phyloP scores from a whole-genome alignment of 1,140 invertebrate species.

The Polypedilum vanderplanki region DNA sequence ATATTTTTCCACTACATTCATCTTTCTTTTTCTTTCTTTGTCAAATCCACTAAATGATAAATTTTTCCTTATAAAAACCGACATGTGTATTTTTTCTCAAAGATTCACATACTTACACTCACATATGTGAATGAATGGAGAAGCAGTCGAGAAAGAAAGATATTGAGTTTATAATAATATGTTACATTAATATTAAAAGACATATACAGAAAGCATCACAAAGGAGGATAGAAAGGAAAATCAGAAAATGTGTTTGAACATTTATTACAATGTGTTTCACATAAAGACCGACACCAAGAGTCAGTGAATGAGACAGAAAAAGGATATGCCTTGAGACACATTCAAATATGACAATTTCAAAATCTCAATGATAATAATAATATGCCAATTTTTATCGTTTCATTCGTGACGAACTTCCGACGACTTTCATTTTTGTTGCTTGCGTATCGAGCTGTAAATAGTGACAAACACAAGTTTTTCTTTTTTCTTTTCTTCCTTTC shows the following conservation, averaged over 20 bases:
- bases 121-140: background rate
- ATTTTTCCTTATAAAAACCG: constrained; percentile 22
- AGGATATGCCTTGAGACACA: no score
- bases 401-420: no score
- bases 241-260: background rate
- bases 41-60: background rate
- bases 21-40: background rate
- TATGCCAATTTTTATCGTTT: background rate
- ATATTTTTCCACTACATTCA: constrained; percentile 26
- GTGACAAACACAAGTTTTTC: background rate
- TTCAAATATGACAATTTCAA: no score
- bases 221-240: background rate
- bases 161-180: constrained; percentile 16
- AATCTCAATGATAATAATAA: background rate
- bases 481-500: background rate
- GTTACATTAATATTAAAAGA: constrained; percentile 16
- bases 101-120: no score
- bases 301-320: no score
- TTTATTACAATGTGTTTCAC: constrained; percentile 19
- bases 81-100: background rate
- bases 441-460: background rate
- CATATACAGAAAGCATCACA: background rate
- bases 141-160: background rate
- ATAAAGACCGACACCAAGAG: background rate
- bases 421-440: no score